Percentiles rank a stretch among this genome's conserved stretches.
Conservation (phyloP, 37 sponge, comb jelly and placozoan species). For the Mnemiopsis leidyi region DNA sequence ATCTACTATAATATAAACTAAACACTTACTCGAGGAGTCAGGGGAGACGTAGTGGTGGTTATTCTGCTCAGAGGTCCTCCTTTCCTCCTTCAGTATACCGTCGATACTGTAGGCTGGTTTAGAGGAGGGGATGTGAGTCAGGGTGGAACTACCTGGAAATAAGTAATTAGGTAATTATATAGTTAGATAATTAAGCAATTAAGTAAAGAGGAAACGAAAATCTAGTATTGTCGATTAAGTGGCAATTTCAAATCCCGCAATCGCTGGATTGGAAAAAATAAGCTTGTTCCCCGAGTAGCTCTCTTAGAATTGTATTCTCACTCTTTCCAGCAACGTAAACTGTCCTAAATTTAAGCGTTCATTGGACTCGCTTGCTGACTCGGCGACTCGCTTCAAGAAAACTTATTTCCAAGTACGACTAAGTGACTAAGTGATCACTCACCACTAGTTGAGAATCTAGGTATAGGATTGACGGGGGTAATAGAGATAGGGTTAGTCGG, state of each 20-base stretch:
- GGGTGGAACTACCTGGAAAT: background rate
- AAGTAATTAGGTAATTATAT: too few species aligned
- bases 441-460: background rate
- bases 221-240: too few species aligned
- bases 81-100: background rate
- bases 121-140: background rate
- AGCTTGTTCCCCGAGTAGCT: too few species aligned
- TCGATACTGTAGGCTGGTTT: background rate
- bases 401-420: too few species aligned
- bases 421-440: too few species aligned
- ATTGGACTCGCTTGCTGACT: too few species aligned
- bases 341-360: too few species aligned
- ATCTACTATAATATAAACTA: background rate
- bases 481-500: background rate
- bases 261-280: too few species aligned
- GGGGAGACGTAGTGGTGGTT: background rate
- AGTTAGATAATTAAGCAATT: background rate
- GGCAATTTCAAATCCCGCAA: too few species aligned
- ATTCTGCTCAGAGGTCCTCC: background rate
- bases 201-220: background rate
- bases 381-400: too few species aligned
- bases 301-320: too few species aligned
- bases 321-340: too few species aligned
- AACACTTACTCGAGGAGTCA: background rate
- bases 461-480: background rate